A percentile compares a stretch with the other conserved stretches of the same genome.
phyloP scores from a whole-genome alignment of 1,140 invertebrate genomes.

The Onthophagus taurus region DNA sequence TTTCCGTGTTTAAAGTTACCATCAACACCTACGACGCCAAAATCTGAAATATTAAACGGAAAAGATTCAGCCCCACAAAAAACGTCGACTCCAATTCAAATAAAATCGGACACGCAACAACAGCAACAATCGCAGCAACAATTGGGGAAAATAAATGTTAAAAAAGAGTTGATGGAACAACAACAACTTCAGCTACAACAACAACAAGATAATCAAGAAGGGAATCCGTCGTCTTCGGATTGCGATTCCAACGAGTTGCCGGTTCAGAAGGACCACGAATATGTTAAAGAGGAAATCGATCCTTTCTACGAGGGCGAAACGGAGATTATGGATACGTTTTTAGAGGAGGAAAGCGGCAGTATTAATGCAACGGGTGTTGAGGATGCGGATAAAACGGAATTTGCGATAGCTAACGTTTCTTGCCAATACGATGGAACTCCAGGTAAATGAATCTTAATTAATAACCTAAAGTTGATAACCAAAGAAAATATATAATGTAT shows the following conservation, averaged over 20 bases:
- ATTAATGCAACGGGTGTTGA: no score
- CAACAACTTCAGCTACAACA: conserved; percentile 19
- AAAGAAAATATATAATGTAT: no score
- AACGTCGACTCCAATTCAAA: conserved; percentile 11
- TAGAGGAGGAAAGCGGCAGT: conserved; percentile 31
- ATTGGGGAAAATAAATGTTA: conserved; percentile 11
- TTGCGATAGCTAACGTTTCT: conserved; percentile 51
- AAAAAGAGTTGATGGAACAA: conserved; percentile 19
- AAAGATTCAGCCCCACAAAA: conserved; percentile 14
- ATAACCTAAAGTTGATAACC: no score
- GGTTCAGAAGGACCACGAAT: conserved; percentile 22
- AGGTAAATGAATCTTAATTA: no score
- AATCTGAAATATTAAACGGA: conserved; percentile 2
- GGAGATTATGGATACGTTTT: conserved; percentile 34
- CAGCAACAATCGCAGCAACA: conserved; percentile 19
- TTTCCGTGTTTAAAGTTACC: conserved; percentile 31
- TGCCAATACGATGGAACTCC: conserved; percentile 45
- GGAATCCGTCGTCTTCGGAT: conserved; percentile 30
- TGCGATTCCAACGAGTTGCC: conserved; percentile 32
- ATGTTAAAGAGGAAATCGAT: conserved; percentile 29
- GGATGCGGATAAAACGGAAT: conserved; percentile 29
- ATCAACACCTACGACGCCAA: conserved; percentile 8
- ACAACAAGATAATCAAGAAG: conserved; percentile 16
- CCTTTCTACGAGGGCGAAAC: conserved; percentile 34
- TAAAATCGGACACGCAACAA: conserved; percentile 12